Conservation (phyloP, 1,140 invertebrate species). For the Eurosta solidaginis region DNA sequence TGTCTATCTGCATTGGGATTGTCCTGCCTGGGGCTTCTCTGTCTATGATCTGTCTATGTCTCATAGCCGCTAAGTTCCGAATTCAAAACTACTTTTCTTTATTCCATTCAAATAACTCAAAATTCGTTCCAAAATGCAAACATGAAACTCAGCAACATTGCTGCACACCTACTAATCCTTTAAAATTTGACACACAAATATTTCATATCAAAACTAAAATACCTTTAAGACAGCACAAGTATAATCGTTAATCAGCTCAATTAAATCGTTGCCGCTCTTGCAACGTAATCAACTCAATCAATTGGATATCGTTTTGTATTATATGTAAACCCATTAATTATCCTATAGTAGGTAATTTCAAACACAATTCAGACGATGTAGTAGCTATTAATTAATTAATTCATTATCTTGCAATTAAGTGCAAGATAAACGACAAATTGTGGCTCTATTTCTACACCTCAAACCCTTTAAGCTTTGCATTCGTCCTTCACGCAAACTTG, state of each 20-base stretch:
- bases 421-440: neutral
- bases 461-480: neutral
- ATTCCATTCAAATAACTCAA: neutral
- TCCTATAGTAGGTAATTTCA: neutral
- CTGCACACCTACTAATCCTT: neutral
- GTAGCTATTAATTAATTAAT: conserved; percentile 7
- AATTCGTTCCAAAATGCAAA: neutral
- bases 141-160: neutral
- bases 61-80: too few relatives aligned
- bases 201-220: neutral
- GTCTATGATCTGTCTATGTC: too few relatives aligned
- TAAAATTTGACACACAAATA: too few relatives aligned
- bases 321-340: neutral
- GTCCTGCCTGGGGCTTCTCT: too few relatives aligned
- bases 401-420: neutral
- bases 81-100: neutral
- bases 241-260: neutral
- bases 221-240: neutral
- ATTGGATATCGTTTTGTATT: neutral
- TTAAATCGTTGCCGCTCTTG: neutral
- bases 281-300: neutral
- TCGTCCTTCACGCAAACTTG: neutral
- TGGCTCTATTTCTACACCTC: too few relatives aligned
- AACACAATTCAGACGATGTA: neutral
- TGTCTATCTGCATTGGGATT: too few relatives aligned